phyloP scores from a whole-genome alignment of 2,113 vertebrate genomes.

The Notarius lentiginosus region DNA sequence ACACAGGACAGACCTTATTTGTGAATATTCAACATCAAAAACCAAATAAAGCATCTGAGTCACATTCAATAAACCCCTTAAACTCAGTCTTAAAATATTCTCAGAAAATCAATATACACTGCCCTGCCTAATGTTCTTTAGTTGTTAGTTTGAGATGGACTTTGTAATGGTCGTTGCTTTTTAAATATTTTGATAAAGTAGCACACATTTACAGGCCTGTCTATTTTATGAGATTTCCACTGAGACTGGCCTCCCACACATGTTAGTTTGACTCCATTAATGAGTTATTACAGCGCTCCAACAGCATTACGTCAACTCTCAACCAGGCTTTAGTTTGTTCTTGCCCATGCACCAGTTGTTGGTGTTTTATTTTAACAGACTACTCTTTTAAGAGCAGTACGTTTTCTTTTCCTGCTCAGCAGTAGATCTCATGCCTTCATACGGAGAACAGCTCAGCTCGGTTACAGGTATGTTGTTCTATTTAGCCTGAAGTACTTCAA shows the following conservation, averaged over 20 bases:
- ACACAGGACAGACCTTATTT: constrained; percentile 47
- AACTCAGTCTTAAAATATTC: constrained; percentile 22
- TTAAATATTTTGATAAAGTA: constrained; percentile 68
- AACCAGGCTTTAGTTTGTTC: constrained; percentile 66
- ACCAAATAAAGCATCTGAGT: neutral
- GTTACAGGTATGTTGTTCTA: constrained; percentile 2
- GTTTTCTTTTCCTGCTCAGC: constrained; percentile 3
- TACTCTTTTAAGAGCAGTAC: constrained; percentile 59
- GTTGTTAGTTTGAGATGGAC: constrained; percentile 54
- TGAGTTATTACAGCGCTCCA: constrained; percentile 59
- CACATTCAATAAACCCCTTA: constrained; percentile 54
- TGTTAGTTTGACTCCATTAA: constrained; percentile 67
- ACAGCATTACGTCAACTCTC: constrained; percentile 63
- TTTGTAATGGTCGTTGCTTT: constrained; percentile 60
- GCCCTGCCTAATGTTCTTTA: constrained; percentile 29
- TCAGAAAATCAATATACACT: constrained; percentile 1
- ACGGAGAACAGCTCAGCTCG: neutral
- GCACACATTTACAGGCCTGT: constrained; percentile 55
- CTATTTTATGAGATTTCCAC: constrained; percentile 63
- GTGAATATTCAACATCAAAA: constrained; percentile 11
- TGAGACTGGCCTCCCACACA: constrained; percentile 62
- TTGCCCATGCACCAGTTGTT: constrained; percentile 59
- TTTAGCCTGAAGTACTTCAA: neutral
- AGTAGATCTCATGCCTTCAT: constrained; percentile 26
- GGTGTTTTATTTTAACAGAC: constrained; percentile 57